Evolutionary conservation across 92 coral and sea anemone species (phyloP), one percentile per base, ranked within the genome.

Genomic region (Palythoa heliodiscus): DNA sequence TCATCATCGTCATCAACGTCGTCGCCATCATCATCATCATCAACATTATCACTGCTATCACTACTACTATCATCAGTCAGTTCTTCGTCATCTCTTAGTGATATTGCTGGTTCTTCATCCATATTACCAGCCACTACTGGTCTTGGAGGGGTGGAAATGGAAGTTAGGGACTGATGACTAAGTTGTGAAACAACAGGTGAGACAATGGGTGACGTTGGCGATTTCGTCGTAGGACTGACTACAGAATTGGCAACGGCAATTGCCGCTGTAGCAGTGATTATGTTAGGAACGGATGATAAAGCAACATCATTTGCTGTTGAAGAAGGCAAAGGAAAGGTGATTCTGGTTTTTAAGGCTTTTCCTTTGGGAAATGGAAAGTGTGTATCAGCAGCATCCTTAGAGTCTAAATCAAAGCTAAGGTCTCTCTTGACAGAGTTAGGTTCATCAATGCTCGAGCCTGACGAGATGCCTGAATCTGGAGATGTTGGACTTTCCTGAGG

Each of bases 401-500:
- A 57, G 68, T 94, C 98, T 17, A 87, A 84, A 55, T 93, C 98
- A 67, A 95, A 81, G 76, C 75, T 88, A 7, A 92, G 88, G 63
- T 92, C 95, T 73, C 87, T 96, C 76, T 91, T 94, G 40, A 92
- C 95, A 20, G 95, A 91, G 89, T 91, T 91, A 25, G 92, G 92
- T 43, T 94, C 98, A 75, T 93, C 96, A 50, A 84, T 75, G 78
- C 93, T 90, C 13, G 91, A 87, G 15, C 98, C 95, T 4, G 99
- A 92, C 0, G 99, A 96, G 77, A 96, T 96, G 4, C 96, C 99
- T 0, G 99, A 96, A 86, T 96, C 99, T n/a, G 99, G 98, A 7
- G 99, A 96, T 0, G 99, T 96, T 10, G 99, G 99, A 60, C 99
- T 96, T 84, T 88, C 93, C 54, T 96, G 95, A 20, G 98, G 95